Evolutionary conservation across 2,113 vertebrate species (phyloP).

Genomic region (Anhinga rufa): DNA sequence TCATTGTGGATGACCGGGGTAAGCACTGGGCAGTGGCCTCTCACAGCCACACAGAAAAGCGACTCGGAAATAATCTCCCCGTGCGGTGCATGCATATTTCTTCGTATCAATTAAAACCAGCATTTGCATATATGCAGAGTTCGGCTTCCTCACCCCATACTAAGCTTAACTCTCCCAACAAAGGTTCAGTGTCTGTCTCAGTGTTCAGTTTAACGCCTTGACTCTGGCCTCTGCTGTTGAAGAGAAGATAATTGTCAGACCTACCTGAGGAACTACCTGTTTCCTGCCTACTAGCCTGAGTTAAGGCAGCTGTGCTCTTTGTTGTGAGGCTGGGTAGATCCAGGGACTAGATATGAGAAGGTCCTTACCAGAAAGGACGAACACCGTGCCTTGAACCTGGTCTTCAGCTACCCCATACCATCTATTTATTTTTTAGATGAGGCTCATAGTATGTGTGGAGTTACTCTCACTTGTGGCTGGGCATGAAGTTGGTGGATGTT

Average conservation of each 20-base stretch:
- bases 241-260: not conserved
- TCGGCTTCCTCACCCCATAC: fast-evolving
- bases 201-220: fast-evolving
- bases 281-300: not conserved
- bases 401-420: not conserved
- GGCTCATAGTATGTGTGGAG: not conserved
- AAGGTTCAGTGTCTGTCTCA: not conserved
- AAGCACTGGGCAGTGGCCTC: not conserved
- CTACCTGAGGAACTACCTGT: too few species aligned
- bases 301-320: not conserved
- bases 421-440: not conserved
- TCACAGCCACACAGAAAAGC: fast-evolving
- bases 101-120: fast-evolving
- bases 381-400: not conserved
- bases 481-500: not conserved
- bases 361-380: not conserved
- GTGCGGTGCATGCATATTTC: not conserved
- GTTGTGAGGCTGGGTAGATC: too few species aligned
- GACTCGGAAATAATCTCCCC: fast-evolving
- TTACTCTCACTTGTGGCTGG: not conserved
- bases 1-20: constrained; percentile 93
- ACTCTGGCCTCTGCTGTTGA: not conserved
- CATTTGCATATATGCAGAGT: not conserved
- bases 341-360: fast-evolving
- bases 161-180: fast-evolving